phyloP scores from a whole-genome alignment of 2,113 vertebrate genomes.

The Tringa solitaria region DNA sequence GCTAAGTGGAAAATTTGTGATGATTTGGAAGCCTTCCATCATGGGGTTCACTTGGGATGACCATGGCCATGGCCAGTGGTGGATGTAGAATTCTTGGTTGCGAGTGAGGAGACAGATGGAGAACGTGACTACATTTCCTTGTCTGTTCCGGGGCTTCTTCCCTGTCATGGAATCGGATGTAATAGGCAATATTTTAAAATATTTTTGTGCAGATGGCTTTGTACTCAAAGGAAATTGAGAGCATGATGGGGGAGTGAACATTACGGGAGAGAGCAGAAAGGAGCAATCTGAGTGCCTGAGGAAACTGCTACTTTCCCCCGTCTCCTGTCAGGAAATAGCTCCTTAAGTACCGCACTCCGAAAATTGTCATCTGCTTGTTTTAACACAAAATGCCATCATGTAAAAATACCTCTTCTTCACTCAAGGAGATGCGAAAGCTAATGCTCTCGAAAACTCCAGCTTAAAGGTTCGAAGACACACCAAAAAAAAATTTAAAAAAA shows the following conservation, averaged over 20 bases:
- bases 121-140: not conserved
- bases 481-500: too few relatives aligned
- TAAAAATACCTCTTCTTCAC: constrained; percentile 13
- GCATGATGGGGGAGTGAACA: not conserved
- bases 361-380: constrained; percentile 30
- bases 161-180: not conserved
- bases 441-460: not conserved
- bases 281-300: not conserved
- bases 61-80: rapidly evolving
- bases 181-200: not conserved
- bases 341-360: not conserved
- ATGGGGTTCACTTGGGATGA: not conserved
- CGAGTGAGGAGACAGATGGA: not conserved
- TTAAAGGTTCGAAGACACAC: not conserved
- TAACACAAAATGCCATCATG: not conserved
- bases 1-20: not conserved
- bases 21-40: not conserved
- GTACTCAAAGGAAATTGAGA: not conserved
- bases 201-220: not conserved
- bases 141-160: not conserved
- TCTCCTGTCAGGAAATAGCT: constrained; percentile 40
- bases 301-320: not conserved
- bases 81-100: not conserved
- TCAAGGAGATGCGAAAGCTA: not conserved
- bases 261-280: not conserved